phyloP scores from a whole-genome alignment of 2,113 vertebrate genomes.

The Halichoeres trimaculatus region DNA sequence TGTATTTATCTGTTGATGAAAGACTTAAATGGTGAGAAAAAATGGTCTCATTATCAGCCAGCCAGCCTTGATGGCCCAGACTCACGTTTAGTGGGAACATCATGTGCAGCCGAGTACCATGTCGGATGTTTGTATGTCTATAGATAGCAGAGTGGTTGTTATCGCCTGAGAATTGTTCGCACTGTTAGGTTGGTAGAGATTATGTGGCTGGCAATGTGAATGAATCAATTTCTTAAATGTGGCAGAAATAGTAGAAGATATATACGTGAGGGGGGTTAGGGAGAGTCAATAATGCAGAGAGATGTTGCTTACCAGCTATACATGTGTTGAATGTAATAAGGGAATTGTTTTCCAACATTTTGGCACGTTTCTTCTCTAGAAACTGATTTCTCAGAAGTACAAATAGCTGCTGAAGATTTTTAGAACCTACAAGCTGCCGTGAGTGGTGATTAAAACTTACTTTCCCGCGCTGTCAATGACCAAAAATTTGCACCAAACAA shows the following conservation, averaged over 20 bases:
- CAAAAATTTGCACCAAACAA: neutral
- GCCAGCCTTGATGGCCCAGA: slow-evolving; percentile 69
- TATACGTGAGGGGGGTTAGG: neutral
- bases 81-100: slow-evolving; percentile 66
- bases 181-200: slow-evolving; percentile 42
- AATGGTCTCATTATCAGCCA: slow-evolving; percentile 66
- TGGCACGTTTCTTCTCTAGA: neutral
- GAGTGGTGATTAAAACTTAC: slow-evolving; percentile 2
- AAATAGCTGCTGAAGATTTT: slow-evolving; percentile 2
- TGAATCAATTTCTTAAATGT: slow-evolving; percentile 15
- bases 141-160: slow-evolving; percentile 49
- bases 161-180: slow-evolving; percentile 64
- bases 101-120: slow-evolving; percentile 43
- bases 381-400: neutral
- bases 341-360: neutral
- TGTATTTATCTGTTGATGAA: slow-evolving; percentile 7
- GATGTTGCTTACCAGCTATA: neutral
- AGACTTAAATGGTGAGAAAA: slow-evolving; percentile 22
- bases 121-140: slow-evolving; percentile 68
- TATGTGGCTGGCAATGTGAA: slow-evolving; percentile 34
- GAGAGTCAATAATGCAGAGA: no score
- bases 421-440: neutral
- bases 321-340: neutral
- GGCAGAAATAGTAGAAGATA: neutral
- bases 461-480: slow-evolving; percentile 34